A percentile compares a stretch with the other conserved stretches of the same genome.
These are phyloP conservation scores for Amiota mariae DNA, from an alignment of 2,888 invertebrate species.

Conservation along the genomic window DNA sequence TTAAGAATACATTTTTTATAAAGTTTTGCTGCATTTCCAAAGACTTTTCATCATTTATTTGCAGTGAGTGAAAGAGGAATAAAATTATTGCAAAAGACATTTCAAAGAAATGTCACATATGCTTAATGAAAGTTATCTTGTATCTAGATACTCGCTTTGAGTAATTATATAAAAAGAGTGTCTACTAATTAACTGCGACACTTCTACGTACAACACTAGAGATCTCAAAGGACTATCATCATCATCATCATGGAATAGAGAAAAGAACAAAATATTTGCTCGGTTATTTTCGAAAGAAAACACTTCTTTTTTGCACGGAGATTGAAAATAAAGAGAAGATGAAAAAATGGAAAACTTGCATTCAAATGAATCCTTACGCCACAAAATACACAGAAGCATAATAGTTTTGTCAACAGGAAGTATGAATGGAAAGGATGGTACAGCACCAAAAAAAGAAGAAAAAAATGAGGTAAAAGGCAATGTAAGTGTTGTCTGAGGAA, in stretches of 20 bases:
- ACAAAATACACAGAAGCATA: constrained; percentile 1
- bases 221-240: constrained; percentile 36
- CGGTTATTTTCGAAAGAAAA: constrained; percentile 28
- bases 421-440: not conserved
- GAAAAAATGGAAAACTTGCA: constrained; percentile 15
- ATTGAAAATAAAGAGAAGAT: not conserved
- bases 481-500: constrained; percentile 59
- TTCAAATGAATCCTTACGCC: constrained; percentile 20
- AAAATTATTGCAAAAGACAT: too few species aligned
- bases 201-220: constrained; percentile 32
- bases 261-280: too few species aligned
- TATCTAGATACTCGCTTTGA: not conserved
- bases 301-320: constrained; percentile 31
- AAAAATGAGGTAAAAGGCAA: constrained; percentile 33
- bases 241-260: not conserved
- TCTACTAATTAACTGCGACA: constrained; percentile 60
- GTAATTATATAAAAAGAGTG: constrained; percentile 16
- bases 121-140: not conserved
- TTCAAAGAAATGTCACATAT: too few species aligned
- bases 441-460: not conserved
- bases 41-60: too few species aligned
- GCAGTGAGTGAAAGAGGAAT: too few species aligned
- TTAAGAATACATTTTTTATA: too few species aligned
- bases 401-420: constrained; percentile 39
- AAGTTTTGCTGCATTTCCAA: too few species aligned